Evolutionary conservation across 2,797 vertebrate genomes (phyloP).

Genomic region (Sebastes melanostomus): DNA sequence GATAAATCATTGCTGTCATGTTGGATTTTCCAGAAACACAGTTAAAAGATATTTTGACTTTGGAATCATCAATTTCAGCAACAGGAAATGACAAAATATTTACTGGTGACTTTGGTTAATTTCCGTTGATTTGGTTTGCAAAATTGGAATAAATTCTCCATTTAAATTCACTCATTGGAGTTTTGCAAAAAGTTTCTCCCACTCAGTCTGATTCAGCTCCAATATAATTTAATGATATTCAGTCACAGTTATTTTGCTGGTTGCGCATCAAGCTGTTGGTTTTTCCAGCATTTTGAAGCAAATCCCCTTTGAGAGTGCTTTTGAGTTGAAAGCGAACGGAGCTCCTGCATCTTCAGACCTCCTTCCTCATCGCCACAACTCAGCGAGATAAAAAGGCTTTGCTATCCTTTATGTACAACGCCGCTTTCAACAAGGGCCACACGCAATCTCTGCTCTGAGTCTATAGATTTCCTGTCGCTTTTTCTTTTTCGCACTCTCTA

Average conservation of each 20-base stretch:
- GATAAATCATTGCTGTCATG: background rate
- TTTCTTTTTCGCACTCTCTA: slow-evolving; percentile 55
- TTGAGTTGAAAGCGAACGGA: slow-evolving; percentile 42
- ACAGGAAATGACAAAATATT: background rate
- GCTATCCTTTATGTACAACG: slow-evolving; percentile 59
- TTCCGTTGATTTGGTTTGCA: background rate
- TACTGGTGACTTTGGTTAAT: background rate
- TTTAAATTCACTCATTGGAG: background rate
- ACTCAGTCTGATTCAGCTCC: slow-evolving; percentile 4
- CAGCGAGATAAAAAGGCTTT: slow-evolving; percentile 57
- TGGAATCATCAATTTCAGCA: background rate
- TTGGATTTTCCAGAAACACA: background rate
- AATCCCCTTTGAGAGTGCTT: slow-evolving; percentile 37
- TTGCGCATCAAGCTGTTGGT: slow-evolving; percentile 9
- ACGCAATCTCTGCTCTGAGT: slow-evolving; percentile 47
- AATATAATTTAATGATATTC: slow-evolving; percentile 5
- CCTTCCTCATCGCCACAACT: slow-evolving; percentile 44
- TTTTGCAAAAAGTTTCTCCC: slow-evolving; percentile 5
- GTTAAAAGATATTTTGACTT: background rate
- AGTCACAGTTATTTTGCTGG: slow-evolving; percentile 13
- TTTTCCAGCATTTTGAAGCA: slow-evolving; percentile 34
- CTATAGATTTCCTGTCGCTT: slow-evolving; percentile 67
- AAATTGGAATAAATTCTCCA: slow-evolving; percentile 15
- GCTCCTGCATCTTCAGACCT: slow-evolving; percentile 45
- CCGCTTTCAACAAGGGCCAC: slow-evolving; percentile 56